Evolutionary conservation across 2,113 vertebrate species (phyloP).

Genomic region (Solea senegalensis): DNA sequence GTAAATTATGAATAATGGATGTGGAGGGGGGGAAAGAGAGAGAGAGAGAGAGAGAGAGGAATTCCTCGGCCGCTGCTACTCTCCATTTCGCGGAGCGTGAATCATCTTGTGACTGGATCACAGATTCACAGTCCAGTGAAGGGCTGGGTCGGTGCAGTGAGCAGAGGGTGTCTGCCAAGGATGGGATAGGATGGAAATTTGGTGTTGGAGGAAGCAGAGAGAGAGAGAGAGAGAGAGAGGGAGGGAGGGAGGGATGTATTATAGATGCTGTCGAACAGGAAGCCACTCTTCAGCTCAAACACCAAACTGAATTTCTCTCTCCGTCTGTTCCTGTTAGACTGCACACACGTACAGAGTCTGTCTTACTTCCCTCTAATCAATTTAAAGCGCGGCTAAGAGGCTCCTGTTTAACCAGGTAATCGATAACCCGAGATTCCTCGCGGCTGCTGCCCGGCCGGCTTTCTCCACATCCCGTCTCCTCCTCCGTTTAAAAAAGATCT

Average conservation of each 20-base stretch:
- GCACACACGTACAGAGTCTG: constrained; percentile 57
- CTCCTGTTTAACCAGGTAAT: constrained; percentile 85
- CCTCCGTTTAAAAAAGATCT: constrained; percentile 53
- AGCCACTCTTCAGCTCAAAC: constrained; percentile 36
- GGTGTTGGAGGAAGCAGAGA: not conserved
- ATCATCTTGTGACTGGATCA: constrained; percentile 76
- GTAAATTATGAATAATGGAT: constrained; percentile 74
- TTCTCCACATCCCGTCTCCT: constrained; percentile 56
- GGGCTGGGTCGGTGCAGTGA: constrained; percentile 54
- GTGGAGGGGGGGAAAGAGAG: constrained; percentile 25
- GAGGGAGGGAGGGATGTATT: constrained; percentile 29
- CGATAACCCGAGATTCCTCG: constrained; percentile 79
- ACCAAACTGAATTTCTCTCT: not conserved
- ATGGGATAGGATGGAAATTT: constrained; percentile 34
- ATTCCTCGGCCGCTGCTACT: constrained; percentile 62
- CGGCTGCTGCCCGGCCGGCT: constrained; percentile 51
- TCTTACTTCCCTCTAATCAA: constrained; percentile 80
- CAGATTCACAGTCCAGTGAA: constrained; percentile 61
- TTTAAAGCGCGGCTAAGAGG: constrained; percentile 82
- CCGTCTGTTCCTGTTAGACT: not conserved
- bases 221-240: not conserved
- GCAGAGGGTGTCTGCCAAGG: constrained; percentile 33
- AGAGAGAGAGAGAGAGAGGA: constrained; percentile 42
- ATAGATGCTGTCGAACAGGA: not conserved
- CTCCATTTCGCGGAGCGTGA: constrained; percentile 66